These are phyloP conservation scores for Cyrtorhinus lividipennis DNA, from an alignment of 1,140 invertebrate species.

Conservation along the genomic window DNA sequence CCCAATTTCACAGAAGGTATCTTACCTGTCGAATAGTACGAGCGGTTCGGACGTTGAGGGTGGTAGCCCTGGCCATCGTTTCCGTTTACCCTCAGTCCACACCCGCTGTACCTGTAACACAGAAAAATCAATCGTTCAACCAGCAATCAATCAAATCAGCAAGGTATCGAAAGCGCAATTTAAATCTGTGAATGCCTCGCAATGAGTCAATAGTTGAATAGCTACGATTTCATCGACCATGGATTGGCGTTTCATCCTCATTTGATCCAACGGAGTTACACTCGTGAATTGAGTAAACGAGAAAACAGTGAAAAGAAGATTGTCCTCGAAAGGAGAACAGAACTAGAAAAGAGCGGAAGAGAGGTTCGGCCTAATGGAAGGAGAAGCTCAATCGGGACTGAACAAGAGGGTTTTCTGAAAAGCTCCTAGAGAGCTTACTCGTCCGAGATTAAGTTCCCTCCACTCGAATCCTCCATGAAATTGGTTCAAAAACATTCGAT, in stretches of 20 bases:
- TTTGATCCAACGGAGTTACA: no score
- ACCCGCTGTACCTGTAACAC: conserved; percentile 14
- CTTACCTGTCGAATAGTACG: conserved; percentile 12
- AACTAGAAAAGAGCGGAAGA: neutral
- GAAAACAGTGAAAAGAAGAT: neutral
- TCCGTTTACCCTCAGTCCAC: conserved; percentile 14
- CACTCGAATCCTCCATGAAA: neutral
- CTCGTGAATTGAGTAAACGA: no score
- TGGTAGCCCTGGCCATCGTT: conserved; percentile 13
- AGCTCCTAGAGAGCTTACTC: neutral
- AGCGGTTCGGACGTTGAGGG: conserved; percentile 11
- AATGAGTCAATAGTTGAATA: no score
- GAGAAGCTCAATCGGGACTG: neutral
- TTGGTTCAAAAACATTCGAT: neutral
- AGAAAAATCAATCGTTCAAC: no score
- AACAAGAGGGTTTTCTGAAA: neutral
- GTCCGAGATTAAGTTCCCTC: neutral
- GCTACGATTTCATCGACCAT: no score
- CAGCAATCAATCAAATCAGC: no score
- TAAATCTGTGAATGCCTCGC: neutral
- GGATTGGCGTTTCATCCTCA: no score
- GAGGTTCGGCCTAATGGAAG: neutral
- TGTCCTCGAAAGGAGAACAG: neutral
- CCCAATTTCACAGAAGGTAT: neutral
- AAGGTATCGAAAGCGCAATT: neutral